phyloP scores from a whole-genome alignment of 2,113 vertebrate genomes.

The Mesocricetus auratus region DNA sequence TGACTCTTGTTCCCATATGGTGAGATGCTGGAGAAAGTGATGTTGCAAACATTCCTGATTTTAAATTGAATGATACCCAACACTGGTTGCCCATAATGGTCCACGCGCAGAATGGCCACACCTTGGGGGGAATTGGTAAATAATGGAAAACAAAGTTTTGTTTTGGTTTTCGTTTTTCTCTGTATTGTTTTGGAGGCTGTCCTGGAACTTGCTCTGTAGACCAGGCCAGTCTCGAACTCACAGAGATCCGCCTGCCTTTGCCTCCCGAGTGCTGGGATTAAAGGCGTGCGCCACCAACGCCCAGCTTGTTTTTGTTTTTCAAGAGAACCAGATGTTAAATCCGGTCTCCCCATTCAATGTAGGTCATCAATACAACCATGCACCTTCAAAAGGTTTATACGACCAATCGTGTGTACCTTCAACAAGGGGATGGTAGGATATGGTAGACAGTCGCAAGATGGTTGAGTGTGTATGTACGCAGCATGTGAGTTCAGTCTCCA shows the following conservation, averaged over 20 bases:
- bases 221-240: too few species aligned
- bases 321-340: neutral
- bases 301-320: neutral
- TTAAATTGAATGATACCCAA: neutral
- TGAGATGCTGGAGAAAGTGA: neutral
- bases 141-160: neutral
- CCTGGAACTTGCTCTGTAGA: too few species aligned
- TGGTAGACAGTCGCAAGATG: neutral
- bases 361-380: neutral
- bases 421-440: neutral
- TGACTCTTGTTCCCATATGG: neutral
- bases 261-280: too few species aligned
- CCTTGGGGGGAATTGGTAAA: neutral
- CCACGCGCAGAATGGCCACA: neutral
- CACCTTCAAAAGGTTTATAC: neutral
- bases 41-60: neutral
- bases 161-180: neutral
- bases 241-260: too few species aligned
- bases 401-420: neutral
- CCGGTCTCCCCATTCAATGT: neutral
- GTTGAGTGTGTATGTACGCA: fast-evolving
- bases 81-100: fast-evolving
- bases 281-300: too few species aligned
- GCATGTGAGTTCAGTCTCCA: neutral
- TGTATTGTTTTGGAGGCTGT: too few species aligned